Conservation (phyloP, 2,113 vertebrate species). For the Microtus richardsoni region DNA sequence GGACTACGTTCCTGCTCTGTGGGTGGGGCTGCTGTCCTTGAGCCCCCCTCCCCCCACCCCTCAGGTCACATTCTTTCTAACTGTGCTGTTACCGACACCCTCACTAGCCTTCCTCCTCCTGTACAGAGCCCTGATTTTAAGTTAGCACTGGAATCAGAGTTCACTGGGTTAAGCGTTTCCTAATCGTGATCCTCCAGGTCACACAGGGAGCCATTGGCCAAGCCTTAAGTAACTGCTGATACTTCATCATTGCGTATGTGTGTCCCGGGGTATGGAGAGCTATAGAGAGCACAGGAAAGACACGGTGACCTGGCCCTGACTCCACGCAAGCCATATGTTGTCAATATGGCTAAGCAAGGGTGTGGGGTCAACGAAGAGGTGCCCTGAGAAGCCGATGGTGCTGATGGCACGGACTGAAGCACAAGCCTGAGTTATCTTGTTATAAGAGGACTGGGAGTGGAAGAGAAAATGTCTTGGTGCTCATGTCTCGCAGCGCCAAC, state of each 20-base stretch:
- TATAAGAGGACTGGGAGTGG: not conserved
- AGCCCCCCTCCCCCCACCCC: not conserved
- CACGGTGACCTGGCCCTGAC: not conserved
- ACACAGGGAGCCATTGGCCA: not conserved
- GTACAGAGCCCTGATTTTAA: not conserved
- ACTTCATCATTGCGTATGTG: not conserved
- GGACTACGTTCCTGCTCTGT: not conserved
- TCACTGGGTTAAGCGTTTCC: conserved; percentile 10
- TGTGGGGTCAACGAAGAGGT: not conserved
- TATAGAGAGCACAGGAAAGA: not conserved
- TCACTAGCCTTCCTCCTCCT: not conserved
- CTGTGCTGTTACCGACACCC: too few species aligned
- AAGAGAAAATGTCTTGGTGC: not conserved
- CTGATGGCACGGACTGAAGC: not conserved
- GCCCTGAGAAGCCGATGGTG: not conserved
- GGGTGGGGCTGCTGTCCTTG: not conserved
- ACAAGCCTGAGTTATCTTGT: not conserved
- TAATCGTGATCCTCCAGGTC: not conserved
- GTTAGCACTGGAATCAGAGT: not conserved
- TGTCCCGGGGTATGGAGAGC: not conserved
- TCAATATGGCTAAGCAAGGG: not conserved
- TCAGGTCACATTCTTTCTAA: not conserved
- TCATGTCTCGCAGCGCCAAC: not conserved
- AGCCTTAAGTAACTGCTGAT: not conserved
- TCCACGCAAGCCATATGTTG: not conserved